These are phyloP conservation scores for Empidonax alnorum DNA, from an alignment of 2,113 vertebrate species.

Conservation along the genomic window DNA sequence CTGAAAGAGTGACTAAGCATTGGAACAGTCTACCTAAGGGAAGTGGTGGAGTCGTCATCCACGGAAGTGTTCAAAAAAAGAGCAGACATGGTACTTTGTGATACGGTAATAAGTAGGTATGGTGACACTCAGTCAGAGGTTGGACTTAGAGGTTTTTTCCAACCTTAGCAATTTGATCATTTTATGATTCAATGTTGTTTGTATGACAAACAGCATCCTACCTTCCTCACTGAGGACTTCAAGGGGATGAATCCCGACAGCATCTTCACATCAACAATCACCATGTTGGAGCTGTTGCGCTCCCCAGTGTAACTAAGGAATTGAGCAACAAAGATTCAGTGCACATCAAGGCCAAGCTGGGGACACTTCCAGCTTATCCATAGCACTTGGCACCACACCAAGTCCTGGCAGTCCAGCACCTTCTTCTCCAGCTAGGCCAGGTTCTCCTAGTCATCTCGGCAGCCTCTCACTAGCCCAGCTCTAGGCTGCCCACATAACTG, in stretches of 20 bases:
- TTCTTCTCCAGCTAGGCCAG: not conserved
- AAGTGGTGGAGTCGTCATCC: not conserved
- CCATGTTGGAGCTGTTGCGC: constrained; percentile 66
- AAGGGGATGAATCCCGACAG: constrained; percentile 64
- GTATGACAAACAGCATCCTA: not conserved
- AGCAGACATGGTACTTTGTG: fast-evolving
- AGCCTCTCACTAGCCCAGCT: not conserved
- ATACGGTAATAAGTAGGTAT: not conserved
- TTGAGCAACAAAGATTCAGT: not conserved
- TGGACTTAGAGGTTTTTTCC: not conserved
- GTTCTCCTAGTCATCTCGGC: fast-evolving
- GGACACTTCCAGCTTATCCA: not conserved
- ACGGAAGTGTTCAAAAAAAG: not conserved
- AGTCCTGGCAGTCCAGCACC: not conserved
- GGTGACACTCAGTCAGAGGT: fast-evolving
- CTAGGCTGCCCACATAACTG: not conserved
- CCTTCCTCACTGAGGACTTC: not conserved
- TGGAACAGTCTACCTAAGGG: not conserved
- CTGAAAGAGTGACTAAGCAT: not conserved
- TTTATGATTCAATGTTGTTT: not conserved
- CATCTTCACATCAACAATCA: constrained; percentile 59
- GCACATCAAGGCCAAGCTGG: not conserved
- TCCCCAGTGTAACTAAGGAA: constrained; percentile 59
- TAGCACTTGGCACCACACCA: not conserved
- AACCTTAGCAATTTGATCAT: not conserved